Evolutionary conservation across 1,140 invertebrate species (phyloP).

Genomic region (Campoletis sonorensis): DNA sequence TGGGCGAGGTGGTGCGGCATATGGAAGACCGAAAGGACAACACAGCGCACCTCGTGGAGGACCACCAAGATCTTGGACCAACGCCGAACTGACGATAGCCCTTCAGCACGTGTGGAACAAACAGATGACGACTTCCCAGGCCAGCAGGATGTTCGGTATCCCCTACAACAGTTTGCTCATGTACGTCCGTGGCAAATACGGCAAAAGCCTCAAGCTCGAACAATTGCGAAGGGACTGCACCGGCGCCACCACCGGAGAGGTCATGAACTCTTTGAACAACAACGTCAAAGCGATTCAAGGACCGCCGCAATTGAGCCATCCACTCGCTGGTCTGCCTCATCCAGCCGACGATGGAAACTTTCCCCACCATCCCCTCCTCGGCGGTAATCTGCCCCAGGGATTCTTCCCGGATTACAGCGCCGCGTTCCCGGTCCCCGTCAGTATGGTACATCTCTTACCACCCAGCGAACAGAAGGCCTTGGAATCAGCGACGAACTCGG

Average conservation of each 20-base stretch:
- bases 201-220: slow-evolving; percentile 91
- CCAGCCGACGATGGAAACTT: slow-evolving; percentile 64
- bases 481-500: slow-evolving; percentile 59
- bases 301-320: slow-evolving; percentile 75
- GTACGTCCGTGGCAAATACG: slow-evolving; percentile 95
- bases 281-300: slow-evolving; percentile 82
- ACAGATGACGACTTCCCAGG: slow-evolving; percentile 95
- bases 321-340: slow-evolving; percentile 61
- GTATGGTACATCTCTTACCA: slow-evolving; percentile 88
- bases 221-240: slow-evolving; percentile 91
- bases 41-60: slow-evolving; percentile 92
- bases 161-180: slow-evolving; percentile 93
- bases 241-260: slow-evolving; percentile 80
- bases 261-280: slow-evolving; percentile 83
- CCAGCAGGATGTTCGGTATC: slow-evolving; percentile 91
- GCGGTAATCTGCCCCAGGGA: slow-evolving; percentile 75
- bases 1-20: slow-evolving; percentile 65
- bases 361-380: slow-evolving; percentile 83
- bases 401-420: slow-evolving; percentile 89
- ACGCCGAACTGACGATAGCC: slow-evolving; percentile 91
- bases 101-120: slow-evolving; percentile 95
- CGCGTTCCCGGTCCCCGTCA: slow-evolving; percentile 88
- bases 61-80: slow-evolving; percentile 92
- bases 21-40: slow-evolving; percentile 88
- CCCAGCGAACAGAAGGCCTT: slow-evolving; percentile 82